Percentiles rank a stretch among this genome's conserved stretches.
Evolutionary conservation across 92 coral and sea anemone genomes (phyloP).

Genomic region (Scolanthus callimorphus): DNA sequence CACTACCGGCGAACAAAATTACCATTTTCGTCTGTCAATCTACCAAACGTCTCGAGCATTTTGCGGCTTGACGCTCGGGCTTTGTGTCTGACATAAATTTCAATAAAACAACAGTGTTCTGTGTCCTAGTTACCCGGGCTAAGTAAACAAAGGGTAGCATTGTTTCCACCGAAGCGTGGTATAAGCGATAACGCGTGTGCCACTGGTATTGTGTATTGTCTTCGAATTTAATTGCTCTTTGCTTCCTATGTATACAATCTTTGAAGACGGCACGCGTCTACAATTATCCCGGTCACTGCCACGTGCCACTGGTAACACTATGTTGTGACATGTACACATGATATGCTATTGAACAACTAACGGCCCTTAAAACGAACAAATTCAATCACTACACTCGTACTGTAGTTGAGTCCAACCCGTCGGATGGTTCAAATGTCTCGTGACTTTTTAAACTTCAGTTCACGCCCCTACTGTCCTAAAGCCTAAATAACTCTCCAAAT

Average conservation of each 20-base stretch:
- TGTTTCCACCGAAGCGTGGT: slow-evolving; percentile 76
- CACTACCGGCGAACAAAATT: not conserved
- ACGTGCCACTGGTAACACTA: slow-evolving; percentile 57
- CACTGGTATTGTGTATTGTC: slow-evolving; percentile 63
- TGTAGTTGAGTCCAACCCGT: too few relatives aligned
- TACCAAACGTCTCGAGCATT: not conserved
- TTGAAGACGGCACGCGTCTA: slow-evolving; percentile 75
- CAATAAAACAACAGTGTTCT: slow-evolving; percentile 5
- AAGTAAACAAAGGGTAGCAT: slow-evolving; percentile 38
- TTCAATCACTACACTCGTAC: not conserved
- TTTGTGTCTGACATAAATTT: slow-evolving; percentile 3
- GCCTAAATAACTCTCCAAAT: not conserved
- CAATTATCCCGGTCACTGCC: slow-evolving; percentile 58
- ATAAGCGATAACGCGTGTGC: slow-evolving; percentile 72
- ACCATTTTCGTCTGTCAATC: not conserved
- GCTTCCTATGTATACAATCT: slow-evolving; percentile 61
- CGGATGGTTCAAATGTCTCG: too few relatives aligned
- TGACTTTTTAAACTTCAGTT: too few relatives aligned
- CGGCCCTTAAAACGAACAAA: slow-evolving; percentile 12
- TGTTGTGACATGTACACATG: slow-evolving; percentile 13
- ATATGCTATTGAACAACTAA: slow-evolving; percentile 6
- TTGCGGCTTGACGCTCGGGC: slow-evolving; percentile 14
- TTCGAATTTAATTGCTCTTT: slow-evolving; percentile 67
- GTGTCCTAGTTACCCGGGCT: slow-evolving; percentile 54
- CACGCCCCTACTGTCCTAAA: not conserved